Conservation (phyloP, 2,888 invertebrate genomes). For the Apodemia duryi region DNA sequence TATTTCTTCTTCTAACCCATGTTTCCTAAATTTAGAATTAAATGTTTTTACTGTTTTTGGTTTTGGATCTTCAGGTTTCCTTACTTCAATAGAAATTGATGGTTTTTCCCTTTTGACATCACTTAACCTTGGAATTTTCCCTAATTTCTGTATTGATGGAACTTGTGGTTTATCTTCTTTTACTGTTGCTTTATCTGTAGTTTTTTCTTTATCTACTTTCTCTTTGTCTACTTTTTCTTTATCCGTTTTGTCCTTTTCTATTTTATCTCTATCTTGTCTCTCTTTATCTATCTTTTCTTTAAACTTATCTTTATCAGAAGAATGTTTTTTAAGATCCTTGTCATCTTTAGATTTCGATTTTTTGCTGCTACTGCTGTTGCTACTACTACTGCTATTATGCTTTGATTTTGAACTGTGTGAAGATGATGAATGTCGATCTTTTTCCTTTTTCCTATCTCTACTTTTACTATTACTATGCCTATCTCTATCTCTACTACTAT, state of each 20-base stretch:
- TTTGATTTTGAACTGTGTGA: constrained; percentile 61
- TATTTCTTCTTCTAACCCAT: constrained; percentile 92
- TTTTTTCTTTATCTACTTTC: constrained; percentile 29
- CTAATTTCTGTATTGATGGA: constrained; percentile 85
- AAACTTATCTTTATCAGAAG: constrained; percentile 50
- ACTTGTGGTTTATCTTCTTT: constrained; percentile 84
- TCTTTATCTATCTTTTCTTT: constrained; percentile 38
- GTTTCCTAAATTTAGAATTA: constrained; percentile 94
- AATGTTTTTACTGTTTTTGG: constrained; percentile 95
- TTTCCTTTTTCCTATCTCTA: constrained; percentile 55
- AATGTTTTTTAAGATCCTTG: constrained; percentile 40
- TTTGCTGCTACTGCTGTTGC: constrained; percentile 38
- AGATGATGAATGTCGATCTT: constrained; percentile 38
- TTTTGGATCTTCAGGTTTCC: constrained; percentile 85
- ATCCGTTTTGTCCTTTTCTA: constrained; percentile 39
- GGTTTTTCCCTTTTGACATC: constrained; percentile 82
- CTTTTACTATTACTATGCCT: constrained; percentile 37
- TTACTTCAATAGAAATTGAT: constrained; percentile 89
- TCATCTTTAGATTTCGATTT: constrained; percentile 58
- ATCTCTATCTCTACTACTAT: constrained; percentile 54
- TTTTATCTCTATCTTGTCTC: constrained; percentile 44
- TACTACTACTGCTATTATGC: constrained; percentile 54
- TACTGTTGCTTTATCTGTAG: constrained; percentile 57
- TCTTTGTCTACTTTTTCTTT: constrained; percentile 40
- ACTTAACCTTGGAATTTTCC: constrained; percentile 88